Evolutionary conservation across 2,113 vertebrate species (phyloP).

Genomic region (Calonectris borealis): DNA sequence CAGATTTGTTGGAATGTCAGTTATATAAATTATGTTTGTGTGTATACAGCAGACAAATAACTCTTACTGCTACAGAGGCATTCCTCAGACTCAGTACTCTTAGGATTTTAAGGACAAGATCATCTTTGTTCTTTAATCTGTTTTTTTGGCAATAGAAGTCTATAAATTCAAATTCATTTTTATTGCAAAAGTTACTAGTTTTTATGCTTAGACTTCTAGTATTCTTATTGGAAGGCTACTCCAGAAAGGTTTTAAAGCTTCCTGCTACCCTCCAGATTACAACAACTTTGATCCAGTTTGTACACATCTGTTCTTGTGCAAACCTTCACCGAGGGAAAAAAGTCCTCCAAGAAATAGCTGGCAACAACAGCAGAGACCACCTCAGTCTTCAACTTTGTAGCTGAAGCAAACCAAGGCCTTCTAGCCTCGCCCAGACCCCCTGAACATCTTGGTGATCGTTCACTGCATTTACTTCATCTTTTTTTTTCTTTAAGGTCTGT

Average conservation of each 20-base stretch:
- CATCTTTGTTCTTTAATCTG: not conserved
- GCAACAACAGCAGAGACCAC: not conserved
- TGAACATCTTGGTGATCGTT: too few species aligned
- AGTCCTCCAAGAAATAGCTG: not conserved
- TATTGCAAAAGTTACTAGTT: not conserved
- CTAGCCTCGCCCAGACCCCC: not conserved
- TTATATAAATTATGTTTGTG: not conserved
- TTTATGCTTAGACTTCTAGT: not conserved
- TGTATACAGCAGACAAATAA: not conserved
- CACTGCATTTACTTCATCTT: rapidly evolving
- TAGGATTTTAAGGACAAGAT: not conserved
- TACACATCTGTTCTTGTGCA: not conserved
- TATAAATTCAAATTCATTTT: not conserved
- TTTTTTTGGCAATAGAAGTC: not conserved
- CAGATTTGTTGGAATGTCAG: not conserved
- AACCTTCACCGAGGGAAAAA: not conserved
- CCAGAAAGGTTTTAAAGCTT: not conserved
- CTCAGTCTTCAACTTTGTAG: not conserved
- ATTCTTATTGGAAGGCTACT: not conserved
- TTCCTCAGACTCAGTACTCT: not conserved
- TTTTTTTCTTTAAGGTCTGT: not conserved
- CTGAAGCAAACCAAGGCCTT: not conserved
- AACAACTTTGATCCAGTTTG: not conserved
- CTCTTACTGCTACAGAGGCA: not conserved
- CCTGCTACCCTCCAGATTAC: not conserved